Conservation (phyloP, 92 coral and sea anemone genomes). For the Virgularia gustaviana region DNA sequence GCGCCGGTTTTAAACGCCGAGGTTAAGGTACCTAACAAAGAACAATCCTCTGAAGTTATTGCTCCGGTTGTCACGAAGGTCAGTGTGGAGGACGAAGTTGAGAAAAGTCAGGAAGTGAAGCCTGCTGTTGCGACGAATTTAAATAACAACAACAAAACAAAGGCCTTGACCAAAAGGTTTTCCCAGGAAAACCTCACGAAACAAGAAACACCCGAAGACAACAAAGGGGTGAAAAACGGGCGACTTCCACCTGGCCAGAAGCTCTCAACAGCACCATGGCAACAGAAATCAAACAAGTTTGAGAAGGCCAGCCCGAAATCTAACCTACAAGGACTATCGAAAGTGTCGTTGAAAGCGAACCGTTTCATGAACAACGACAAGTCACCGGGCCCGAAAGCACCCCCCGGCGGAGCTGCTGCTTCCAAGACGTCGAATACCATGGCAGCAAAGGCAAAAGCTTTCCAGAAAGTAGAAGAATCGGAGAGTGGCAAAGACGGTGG, state of each 20-base stretch:
- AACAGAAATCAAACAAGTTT: slow-evolving; percentile 2
- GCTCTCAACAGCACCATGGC: slow-evolving; percentile 30
- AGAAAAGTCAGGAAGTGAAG: no score
- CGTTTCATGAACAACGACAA: slow-evolving; percentile 21
- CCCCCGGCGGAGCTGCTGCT: neutral
- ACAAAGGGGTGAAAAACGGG: no score
- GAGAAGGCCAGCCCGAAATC: slow-evolving; percentile 1
- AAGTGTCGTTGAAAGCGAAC: slow-evolving; percentile 24
- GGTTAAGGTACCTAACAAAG: no score
- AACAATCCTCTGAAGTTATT: no score
- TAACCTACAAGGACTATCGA: slow-evolving; percentile 13
- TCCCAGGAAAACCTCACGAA: neutral
- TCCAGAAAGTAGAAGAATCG: slow-evolving; percentile 17
- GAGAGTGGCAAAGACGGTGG: neutral
- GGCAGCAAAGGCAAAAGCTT: slow-evolving; percentile 9
- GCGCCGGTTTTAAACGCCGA: no score
- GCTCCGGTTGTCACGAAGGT: no score
- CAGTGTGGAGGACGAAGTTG: no score
- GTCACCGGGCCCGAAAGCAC: slow-evolving; percentile 12
- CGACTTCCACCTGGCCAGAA: no score
- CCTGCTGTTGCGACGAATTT: no score
- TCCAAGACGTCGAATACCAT: neutral
- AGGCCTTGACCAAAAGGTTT: no score
- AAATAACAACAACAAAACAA: no score
- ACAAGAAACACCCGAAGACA: neutral